Conservation (phyloP, 2,888 invertebrate genomes). For the Pocota personata region DNA sequence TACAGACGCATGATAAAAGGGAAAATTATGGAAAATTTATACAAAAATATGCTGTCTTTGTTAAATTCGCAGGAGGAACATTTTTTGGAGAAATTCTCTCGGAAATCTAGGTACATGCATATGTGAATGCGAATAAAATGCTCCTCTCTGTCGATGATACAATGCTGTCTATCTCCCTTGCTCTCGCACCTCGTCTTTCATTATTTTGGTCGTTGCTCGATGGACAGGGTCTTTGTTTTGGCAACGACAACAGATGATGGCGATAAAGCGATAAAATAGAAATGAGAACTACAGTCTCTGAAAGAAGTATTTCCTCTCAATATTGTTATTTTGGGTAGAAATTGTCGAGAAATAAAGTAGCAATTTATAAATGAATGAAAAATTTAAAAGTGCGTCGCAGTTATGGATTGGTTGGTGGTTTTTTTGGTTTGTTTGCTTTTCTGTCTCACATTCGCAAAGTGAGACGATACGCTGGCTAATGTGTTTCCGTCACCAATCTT, state of each 20-base stretch:
- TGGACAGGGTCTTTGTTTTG: conserved; percentile 57
- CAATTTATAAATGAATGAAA: not conserved
- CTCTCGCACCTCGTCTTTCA: conserved; percentile 5
- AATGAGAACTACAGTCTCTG: conserved; percentile 41
- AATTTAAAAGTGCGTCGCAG: not conserved
- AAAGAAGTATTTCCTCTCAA: conserved; percentile 1
- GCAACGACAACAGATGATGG: conserved; percentile 61
- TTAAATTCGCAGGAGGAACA: not conserved
- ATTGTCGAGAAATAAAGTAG: not conserved
- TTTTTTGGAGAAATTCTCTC: conserved; percentile 4
- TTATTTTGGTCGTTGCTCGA: conserved; percentile 50
- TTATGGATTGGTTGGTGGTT: not conserved
- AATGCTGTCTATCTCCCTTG: conserved; percentile 28
- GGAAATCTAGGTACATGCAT: not conserved
- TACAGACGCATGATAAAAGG: not conserved
- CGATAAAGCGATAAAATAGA: conserved; percentile 31
- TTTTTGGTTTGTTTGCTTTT: not conserved
- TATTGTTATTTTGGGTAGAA: not conserved
- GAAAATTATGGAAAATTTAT: conserved; percentile 28
- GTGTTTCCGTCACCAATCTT: not conserved
- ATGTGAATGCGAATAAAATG: not conserved
- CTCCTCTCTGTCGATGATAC: not conserved
- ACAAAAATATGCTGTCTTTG: conserved; percentile 15
- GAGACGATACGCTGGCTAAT: not conserved
- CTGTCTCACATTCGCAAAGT: not conserved